Evolutionary conservation across 2,888 invertebrate genomes (phyloP), one percentile per base, ranked within the genome.

Genomic region (Drosophila silvestris): DNA sequence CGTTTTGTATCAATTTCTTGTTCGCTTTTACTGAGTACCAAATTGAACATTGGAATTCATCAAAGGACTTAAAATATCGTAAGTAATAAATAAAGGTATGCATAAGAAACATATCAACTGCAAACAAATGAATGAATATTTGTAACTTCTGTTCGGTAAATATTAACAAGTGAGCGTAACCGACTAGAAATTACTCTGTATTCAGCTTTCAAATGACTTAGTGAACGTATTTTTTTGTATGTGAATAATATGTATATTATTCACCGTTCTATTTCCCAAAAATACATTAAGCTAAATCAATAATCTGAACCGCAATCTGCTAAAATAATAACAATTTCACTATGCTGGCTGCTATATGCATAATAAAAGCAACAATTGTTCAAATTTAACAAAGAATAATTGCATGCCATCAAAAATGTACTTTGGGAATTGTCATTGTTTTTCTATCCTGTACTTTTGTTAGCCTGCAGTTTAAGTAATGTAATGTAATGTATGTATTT

Each of bases 401-500:
- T 32, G n/a, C 22, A 58, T 58, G 32, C 6, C 10, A 44, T 58
- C 22, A 32, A 41, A 41, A 58, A 57, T 30, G n/a, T 16, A 30
- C n/a, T 57, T 28, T n/a, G 19, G 9, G 14, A 51, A 44, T 5
- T 35, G 41, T n/a, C 32, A 52, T 47, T 53, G 44, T 41, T 30
- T 52, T 69, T 10, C 12, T 12, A 22, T n/a, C 9, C 12, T 12
- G 33, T 52, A 30, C 32, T 41, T 77, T 37, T 53, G 14, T 51
- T 51, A 33, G 26, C 26, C 12, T 4, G 30, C 12, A 30, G 16
- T 58, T 39, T 9, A n/a, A 56, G 19, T 37, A 14, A 35, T 67
- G 37, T 22, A 47, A 63, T 73, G 54, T 7, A 14, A 32, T 56
- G 50, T 44, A 28, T 41, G n/a, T 41, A 41, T 41, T 58, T 76